These are phyloP conservation scores for Naja naja DNA, from an alignment of 2,113 vertebrate species.

Conservation along the genomic window DNA sequence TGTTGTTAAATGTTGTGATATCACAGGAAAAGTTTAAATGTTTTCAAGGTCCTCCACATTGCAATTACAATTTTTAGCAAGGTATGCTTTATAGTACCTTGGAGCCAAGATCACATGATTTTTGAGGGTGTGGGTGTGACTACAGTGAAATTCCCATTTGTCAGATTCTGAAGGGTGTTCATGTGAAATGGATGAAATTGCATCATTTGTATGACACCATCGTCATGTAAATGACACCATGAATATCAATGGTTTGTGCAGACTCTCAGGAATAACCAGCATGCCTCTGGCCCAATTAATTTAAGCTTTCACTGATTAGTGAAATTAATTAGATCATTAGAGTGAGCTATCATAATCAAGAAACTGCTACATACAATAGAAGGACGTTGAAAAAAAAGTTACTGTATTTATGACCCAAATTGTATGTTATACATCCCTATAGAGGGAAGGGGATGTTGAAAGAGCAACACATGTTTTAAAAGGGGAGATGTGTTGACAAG, in stretches of 20 bases:
- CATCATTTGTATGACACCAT: background rate
- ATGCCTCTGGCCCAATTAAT: background rate
- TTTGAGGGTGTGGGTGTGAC: no score
- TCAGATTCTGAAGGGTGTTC: background rate
- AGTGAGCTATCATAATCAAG: background rate
- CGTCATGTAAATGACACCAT: background rate
- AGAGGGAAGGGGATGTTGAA: background rate
- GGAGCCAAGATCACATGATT: background rate
- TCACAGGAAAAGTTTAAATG: background rate
- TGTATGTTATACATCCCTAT: background rate
- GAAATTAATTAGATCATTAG: background rate
- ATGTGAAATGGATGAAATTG: background rate
- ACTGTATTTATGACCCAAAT: background rate
- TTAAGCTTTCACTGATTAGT: background rate
- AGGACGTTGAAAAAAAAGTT: background rate
- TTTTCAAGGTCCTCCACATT: background rate
- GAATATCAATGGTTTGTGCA: background rate
- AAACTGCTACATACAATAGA: background rate
- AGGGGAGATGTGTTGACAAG: background rate
- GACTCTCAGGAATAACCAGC: background rate
- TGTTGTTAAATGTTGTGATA: background rate
- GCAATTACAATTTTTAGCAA: background rate
- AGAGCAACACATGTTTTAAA: background rate
- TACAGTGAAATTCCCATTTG: background rate
- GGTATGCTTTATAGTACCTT: background rate